Evolutionary conservation across 2,888 invertebrate species (phyloP).

Genomic region (Lysandra bellargus): DNA sequence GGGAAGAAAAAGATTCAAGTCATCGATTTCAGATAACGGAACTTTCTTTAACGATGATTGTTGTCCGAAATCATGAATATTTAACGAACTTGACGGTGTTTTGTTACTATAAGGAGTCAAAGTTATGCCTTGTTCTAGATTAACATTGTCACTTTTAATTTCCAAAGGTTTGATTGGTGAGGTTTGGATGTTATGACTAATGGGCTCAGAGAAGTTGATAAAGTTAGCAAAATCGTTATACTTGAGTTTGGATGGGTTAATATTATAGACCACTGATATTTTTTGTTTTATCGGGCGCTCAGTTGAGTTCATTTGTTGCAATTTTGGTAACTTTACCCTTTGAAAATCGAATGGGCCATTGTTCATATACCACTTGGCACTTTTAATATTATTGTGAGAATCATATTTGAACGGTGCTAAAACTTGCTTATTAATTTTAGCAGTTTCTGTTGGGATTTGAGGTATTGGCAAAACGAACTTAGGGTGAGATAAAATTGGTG

Average conservation of each 20-base stretch:
- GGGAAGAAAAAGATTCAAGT: slow-evolving; percentile 56
- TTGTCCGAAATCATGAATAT: slow-evolving; percentile 45
- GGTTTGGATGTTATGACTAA: not conserved
- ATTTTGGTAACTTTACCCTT: slow-evolving; percentile 34
- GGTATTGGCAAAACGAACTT: slow-evolving; percentile 51
- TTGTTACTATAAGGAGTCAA: slow-evolving; percentile 33
- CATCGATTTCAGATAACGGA: slow-evolving; percentile 50
- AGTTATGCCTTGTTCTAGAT: not conserved
- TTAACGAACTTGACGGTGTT: slow-evolving; percentile 38
- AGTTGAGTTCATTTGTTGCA: slow-evolving; percentile 24
- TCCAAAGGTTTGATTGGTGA: not conserved
- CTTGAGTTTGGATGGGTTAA: slow-evolving; percentile 4
- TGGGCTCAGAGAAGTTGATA: not conserved
- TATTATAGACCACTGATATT: not conserved
- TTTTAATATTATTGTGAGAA: slow-evolving; percentile 54
- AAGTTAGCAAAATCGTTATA: not conserved
- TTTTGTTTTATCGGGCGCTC: slow-evolving; percentile 11
- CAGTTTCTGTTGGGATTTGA: slow-evolving; percentile 51
- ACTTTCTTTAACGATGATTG: slow-evolving; percentile 48
- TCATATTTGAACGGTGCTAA: slow-evolving; percentile 52
- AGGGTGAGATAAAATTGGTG: slow-evolving; percentile 47
- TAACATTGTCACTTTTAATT: not conserved
- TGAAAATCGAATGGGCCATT: slow-evolving; percentile 49
- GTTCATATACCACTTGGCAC: slow-evolving; percentile 42
- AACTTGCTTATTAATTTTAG: slow-evolving; percentile 54